Evolutionary conservation across 2,797 vertebrate genomes (phyloP), one percentile per base, ranked within the genome.

Genomic region (Meriones psammophilus): DNA sequence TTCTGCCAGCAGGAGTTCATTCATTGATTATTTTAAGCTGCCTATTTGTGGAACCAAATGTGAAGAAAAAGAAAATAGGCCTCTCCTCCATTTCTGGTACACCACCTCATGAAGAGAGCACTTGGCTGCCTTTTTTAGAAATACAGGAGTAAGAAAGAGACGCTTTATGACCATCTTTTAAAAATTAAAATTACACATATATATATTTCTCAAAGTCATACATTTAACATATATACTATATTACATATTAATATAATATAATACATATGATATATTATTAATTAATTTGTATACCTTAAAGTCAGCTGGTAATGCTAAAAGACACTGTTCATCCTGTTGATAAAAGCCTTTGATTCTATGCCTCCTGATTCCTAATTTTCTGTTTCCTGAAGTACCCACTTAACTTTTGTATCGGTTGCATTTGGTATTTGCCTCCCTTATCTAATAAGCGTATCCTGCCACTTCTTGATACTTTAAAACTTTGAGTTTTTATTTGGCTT

Each of bases 401-500:
- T 3, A 84, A 39, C 12, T 15, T n/a, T 64, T 62, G 26, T n/a
- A 81, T 20, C 26, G 80, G 8, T 56, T 91, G 77, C 17, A 69
- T 81, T 88, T 88, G 46, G 28, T 79, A 91, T 73, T 87, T 90
- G 46, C 26, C 18, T 79, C 30, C 30, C 30, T 86, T 83, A 56
- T 64, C 28, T 87, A 58, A n/a, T 86, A 36, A 42, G 26, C 18
- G 17, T 42, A 73, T 74, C 64, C 33, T 71, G 62, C 18, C 76
- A 15, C 77, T 87, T 46, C 28, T 88, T 39, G 8, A n/a, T 76
- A 78, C 91, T 86, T 56, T 20, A 74, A 42, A 42, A 26, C 62
- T 93, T 89, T 86, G 60, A 62, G 66, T 77, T 54, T 60, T 95
- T 56, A 58, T 94, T 91, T 91, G 46, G 91, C 36, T 88, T 95